Conservation (phyloP, 30 jellyfish, hydroid and myxozoan species). For the Mastigias papua region DNA sequence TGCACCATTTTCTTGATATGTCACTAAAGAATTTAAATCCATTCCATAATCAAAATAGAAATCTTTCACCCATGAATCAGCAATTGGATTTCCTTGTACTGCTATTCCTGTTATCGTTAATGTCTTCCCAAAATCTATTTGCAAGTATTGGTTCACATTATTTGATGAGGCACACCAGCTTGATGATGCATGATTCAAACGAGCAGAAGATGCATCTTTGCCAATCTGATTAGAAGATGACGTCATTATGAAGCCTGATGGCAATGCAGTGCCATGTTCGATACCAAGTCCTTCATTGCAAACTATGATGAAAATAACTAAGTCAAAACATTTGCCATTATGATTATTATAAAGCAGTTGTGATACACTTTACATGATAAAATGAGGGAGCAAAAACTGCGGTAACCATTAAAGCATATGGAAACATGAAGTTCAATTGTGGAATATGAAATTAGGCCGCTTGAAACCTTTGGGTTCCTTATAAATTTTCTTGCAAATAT, state of each 20-base stretch:
- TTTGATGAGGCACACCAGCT: constrained; percentile 37
- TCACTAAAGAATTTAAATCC: constrained; percentile 16
- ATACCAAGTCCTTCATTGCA: constrained; percentile 65
- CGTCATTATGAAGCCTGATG: constrained; percentile 52
- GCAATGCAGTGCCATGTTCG: constrained; percentile 49
- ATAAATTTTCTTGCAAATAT: no score
- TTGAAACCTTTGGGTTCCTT: no score
- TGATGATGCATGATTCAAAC: constrained; percentile 45
- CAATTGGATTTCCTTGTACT: constrained; percentile 60
- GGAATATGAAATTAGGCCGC: no score
- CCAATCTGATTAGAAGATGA: constrained; percentile 38
- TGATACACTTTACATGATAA: no score
- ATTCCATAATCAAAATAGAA: constrained; percentile 66
- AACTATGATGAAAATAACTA: constrained; percentile 12
- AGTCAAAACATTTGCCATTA: no score
- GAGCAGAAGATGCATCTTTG: constrained; percentile 16
- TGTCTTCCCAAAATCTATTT: constrained; percentile 60
- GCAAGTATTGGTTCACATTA: constrained; percentile 35
- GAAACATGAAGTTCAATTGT: no score
- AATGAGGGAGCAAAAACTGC: no score
- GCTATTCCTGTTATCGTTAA: constrained; percentile 73
- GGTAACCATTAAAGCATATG: no score
- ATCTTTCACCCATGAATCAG: constrained; percentile 65
- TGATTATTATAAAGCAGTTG: no score
- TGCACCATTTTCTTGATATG: constrained; percentile 40